phyloP scores from a whole-genome alignment of 2,113 vertebrate species.

The Boleophthalmus pectinirostris region DNA sequence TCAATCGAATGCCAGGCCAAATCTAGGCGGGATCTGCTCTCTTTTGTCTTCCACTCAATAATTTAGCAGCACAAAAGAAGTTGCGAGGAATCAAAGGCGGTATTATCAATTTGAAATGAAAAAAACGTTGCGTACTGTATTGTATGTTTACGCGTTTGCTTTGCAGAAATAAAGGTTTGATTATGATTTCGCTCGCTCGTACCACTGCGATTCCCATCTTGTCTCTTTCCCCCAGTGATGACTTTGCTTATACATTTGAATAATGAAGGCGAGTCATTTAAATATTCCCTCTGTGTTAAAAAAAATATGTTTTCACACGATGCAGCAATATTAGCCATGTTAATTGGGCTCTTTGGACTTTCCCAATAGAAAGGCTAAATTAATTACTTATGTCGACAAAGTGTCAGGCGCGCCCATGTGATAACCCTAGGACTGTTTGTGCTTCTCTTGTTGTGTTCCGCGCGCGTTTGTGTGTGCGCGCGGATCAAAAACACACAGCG shows the following conservation, averaged over 20 bases:
- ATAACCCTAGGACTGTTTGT: slow-evolving; percentile 73
- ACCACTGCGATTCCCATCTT: slow-evolving; percentile 65
- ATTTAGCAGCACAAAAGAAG: slow-evolving; percentile 7
- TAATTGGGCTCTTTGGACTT: slow-evolving; percentile 83
- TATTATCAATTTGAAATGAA: slow-evolving; percentile 7
- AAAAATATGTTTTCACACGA: slow-evolving; percentile 80
- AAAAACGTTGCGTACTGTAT: slow-evolving; percentile 11
- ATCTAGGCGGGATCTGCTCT: background rate
- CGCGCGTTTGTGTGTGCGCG: slow-evolving; percentile 35
- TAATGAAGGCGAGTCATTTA: slow-evolving; percentile 82
- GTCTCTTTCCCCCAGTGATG: slow-evolving; percentile 74
- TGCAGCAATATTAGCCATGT: slow-evolving; percentile 80
- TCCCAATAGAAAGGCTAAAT: slow-evolving; percentile 78
- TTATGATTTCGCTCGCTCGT: slow-evolving; percentile 66
- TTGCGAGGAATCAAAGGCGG: background rate
- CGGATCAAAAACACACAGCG: slow-evolving; percentile 21
- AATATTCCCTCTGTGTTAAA: slow-evolving; percentile 83
- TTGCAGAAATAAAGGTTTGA: slow-evolving; percentile 70
- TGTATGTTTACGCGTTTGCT: slow-evolving; percentile 54
- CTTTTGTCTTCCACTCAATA: slow-evolving; percentile 13
- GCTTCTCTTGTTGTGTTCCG: slow-evolving; percentile 60
- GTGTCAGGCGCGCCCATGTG: slow-evolving; percentile 78
- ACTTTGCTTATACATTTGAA: slow-evolving; percentile 81
- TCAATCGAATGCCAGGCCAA: slow-evolving; percentile 23
- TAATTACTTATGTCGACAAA: slow-evolving; percentile 84